phyloP scores from a whole-genome alignment of 2,888 invertebrate species.

The Pollenia griseotomentosa region DNA sequence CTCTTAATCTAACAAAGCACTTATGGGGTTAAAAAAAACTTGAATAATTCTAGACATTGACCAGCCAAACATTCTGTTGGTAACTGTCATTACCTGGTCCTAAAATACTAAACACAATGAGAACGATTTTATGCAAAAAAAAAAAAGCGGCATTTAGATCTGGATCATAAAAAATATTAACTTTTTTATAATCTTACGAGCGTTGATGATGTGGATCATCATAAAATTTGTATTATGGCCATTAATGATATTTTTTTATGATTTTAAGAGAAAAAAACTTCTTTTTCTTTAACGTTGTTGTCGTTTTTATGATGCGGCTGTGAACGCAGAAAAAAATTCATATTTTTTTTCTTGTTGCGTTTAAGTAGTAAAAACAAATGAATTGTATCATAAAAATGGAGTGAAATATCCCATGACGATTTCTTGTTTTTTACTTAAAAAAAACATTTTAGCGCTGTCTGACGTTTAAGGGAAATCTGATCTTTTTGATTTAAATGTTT shows the following conservation, averaged over 20 bases:
- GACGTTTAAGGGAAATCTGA: too few species aligned
- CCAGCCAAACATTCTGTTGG: constrained; percentile 16
- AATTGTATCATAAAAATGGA: constrained; percentile 60
- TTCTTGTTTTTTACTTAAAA: neutral
- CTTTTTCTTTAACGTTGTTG: constrained; percentile 27
- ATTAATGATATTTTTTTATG: constrained; percentile 49
- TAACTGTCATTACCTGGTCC: constrained; percentile 61
- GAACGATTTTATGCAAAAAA: constrained; percentile 50
- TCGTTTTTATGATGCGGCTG: constrained; percentile 54
- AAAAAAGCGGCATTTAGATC: constrained; percentile 67
- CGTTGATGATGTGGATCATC: constrained; percentile 76
- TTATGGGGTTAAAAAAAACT: constrained; percentile 11
- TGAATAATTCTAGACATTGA: constrained; percentile 56
- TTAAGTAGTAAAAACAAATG: constrained; percentile 48
- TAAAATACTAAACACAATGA: constrained; percentile 48
- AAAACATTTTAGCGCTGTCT: neutral
- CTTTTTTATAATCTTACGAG: constrained; percentile 75
- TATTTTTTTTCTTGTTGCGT: constrained; percentile 20
- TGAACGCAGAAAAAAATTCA: constrained; percentile 64
- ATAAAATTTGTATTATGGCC: constrained; percentile 71
- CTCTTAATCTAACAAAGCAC: neutral
- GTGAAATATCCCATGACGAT: constrained; percentile 59
- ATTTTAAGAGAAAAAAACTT: neutral
- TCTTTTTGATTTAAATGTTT: too few species aligned
- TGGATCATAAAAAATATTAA: constrained; percentile 74